These are phyloP conservation scores for Brachypalpus laphriformis DNA, from an alignment of 2,888 invertebrate genomes.

Conservation along the genomic window DNA sequence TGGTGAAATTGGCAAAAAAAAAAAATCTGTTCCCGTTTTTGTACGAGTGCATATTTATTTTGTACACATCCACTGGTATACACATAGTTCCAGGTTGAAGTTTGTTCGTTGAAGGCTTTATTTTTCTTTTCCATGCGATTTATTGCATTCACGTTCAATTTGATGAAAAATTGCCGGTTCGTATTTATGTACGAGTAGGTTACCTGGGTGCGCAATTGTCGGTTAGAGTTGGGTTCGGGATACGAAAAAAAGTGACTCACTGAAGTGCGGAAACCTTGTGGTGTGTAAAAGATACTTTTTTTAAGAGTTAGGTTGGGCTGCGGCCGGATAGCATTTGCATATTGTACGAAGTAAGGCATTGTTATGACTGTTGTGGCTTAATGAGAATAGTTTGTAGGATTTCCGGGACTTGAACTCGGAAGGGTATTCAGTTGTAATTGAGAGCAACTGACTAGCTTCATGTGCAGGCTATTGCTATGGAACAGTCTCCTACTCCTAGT, in stretches of 20 bases:
- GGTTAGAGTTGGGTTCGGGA: constrained; percentile 9
- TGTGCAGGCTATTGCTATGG: no score
- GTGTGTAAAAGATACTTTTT: constrained; percentile 27
- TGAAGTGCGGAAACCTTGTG: constrained; percentile 51
- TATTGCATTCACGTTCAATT: constrained; percentile 72
- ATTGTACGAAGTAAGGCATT: background rate
- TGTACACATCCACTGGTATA: background rate
- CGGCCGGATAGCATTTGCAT: background rate
- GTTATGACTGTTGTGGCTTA: background rate
- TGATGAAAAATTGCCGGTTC: constrained; percentile 61
- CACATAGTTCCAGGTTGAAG: background rate
- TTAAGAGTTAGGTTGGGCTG: background rate
- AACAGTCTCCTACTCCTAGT: no score
- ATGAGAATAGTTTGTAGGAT: background rate
- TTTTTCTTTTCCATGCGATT: constrained; percentile 40
- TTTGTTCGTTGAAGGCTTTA: constrained; percentile 30
- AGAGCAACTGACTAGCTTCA: background rate
- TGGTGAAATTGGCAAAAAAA: constrained; percentile 17
- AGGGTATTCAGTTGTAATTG: background rate
- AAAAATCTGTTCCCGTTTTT: constrained; percentile 17
- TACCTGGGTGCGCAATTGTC: constrained; percentile 19
- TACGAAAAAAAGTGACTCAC: constrained; percentile 41
- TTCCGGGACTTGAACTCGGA: background rate
- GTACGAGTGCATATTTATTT: background rate
- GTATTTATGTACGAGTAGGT: background rate